phyloP scores from a whole-genome alignment of 2,113 vertebrate genomes.

The Alethe diademata region DNA sequence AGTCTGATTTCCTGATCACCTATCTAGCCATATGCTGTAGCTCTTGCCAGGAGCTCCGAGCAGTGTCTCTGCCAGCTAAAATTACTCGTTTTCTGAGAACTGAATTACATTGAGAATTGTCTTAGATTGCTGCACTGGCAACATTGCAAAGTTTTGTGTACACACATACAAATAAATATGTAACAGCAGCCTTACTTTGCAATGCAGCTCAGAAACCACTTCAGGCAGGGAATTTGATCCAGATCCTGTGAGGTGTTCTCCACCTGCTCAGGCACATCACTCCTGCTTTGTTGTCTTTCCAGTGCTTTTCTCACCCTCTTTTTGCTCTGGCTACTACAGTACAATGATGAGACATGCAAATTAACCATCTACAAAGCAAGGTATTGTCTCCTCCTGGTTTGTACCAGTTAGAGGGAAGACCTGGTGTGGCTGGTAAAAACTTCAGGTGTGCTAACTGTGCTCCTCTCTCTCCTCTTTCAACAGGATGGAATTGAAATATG shows the following conservation, averaged over 20 bases:
- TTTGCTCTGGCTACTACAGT: background rate
- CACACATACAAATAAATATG: background rate
- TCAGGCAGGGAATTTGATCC: constrained; percentile 43
- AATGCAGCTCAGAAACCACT: background rate
- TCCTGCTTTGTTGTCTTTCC: constrained; percentile 18
- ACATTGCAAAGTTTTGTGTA: background rate
- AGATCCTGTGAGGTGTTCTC: background rate
- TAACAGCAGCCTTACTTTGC: background rate
- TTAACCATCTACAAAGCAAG: background rate
- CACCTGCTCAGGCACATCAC: constrained; percentile 29
- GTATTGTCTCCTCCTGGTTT: background rate
- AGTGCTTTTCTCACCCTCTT: constrained; percentile 16
- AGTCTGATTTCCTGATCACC: constrained; percentile 56
- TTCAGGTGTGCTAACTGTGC: background rate
- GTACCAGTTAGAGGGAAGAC: background rate
- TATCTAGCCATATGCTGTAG: constrained; percentile 14
- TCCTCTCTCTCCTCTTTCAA: constrained; percentile 7
- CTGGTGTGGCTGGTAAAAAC: background rate
- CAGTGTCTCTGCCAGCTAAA: constrained; percentile 38
- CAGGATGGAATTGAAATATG: constrained; percentile 72
- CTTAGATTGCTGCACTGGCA: background rate
- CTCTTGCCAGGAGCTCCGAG: constrained; percentile 18
- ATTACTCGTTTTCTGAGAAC: constrained; percentile 48
- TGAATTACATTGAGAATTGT: constrained; percentile 12
- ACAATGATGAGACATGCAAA: background rate